Percentiles rank a stretch among this genome's conserved stretches.
Conservation (phyloP, 2,113 vertebrate genomes). For the Bubalus kerabau region DNA sequence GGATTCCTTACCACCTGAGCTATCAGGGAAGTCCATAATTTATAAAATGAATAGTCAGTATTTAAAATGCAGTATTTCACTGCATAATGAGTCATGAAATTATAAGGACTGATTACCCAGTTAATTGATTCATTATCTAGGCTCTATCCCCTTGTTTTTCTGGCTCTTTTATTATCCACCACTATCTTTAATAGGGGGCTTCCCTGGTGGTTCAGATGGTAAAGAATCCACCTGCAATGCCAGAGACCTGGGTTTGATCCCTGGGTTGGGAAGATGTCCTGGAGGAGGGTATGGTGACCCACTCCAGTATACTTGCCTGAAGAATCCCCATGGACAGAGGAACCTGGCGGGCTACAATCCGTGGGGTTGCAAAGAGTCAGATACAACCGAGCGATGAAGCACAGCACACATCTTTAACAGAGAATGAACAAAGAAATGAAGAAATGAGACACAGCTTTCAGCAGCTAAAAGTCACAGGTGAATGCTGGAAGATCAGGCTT, state of each 20-base stretch:
- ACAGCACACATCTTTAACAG: neutral
- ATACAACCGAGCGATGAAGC: neutral
- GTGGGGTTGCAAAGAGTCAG: neutral
- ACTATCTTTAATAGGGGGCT: neutral
- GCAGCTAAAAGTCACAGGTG: neutral
- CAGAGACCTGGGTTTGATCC: neutral
- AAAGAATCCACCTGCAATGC: neutral
- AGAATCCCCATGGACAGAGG: neutral
- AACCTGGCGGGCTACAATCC: neutral
- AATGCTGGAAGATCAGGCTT: neutral
- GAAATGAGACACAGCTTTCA: neutral
- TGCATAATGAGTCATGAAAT: neutral
- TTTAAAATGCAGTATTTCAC: neutral
- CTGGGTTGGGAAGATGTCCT: neutral
- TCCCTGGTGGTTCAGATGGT: neutral
- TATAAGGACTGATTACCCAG: neutral
- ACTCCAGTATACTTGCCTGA: neutral
- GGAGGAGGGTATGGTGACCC: neutral
- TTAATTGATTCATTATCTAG: neutral
- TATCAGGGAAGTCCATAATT: neutral
- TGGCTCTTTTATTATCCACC: neutral
- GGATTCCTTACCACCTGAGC: neutral
- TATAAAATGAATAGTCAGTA: neutral
- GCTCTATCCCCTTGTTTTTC: neutral
- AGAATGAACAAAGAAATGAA: neutral